These are phyloP conservation scores for Acanthosepion pharaonis DNA, from an alignment of 2,888 invertebrate genomes.

Conservation along the genomic window DNA sequence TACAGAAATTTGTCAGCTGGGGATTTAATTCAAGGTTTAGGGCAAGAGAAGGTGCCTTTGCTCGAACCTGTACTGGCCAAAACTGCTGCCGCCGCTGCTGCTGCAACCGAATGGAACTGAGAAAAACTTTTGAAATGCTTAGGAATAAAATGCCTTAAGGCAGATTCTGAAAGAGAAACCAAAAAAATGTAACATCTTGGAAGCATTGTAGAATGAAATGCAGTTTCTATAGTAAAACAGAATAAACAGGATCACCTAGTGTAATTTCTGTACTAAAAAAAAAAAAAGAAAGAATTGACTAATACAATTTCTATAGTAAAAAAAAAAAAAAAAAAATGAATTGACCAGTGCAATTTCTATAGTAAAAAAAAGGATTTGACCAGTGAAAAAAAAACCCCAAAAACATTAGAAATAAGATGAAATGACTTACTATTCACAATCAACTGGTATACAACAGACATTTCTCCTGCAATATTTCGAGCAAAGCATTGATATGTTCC, in stretches of 20 bases:
- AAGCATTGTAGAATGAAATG: no score
- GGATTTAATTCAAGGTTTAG: background rate
- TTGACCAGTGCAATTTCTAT: no score
- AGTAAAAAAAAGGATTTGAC: no score
- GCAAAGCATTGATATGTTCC: constrained; percentile 97
- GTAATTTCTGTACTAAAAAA: no score
- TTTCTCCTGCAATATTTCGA: constrained; percentile 90
- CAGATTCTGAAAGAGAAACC: background rate
- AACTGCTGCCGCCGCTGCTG: background rate
- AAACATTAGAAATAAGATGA: no score
- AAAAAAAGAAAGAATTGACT: no score
- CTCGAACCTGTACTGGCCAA: background rate
- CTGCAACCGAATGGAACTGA: background rate
- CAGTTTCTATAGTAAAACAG: no score
- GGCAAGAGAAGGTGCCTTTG: background rate
- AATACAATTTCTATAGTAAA: no score
- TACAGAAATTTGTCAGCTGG: no score
- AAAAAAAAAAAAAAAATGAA: no score
- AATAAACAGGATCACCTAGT: no score
- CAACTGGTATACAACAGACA: constrained; percentile 91
- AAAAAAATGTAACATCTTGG: background rate
- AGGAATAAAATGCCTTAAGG: background rate
- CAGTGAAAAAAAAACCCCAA: no score
- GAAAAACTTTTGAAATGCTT: background rate
- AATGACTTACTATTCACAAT: constrained; percentile 91